Evolutionary conservation across 2,888 invertebrate species (phyloP).

Genomic region (Meganola albula): DNA sequence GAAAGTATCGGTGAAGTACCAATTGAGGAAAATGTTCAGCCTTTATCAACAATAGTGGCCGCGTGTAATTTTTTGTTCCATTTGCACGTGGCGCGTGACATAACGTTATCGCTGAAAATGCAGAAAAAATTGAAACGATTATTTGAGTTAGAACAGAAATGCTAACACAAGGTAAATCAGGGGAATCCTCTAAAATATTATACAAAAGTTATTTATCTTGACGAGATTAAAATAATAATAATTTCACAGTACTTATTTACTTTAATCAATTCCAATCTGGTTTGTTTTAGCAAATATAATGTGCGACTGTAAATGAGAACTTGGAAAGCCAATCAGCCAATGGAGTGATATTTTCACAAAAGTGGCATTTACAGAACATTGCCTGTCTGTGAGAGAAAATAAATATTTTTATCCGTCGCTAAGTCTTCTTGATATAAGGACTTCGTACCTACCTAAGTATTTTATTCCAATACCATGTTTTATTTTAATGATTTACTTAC

Average conservation of each 20-base stretch:
- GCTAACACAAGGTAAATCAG: too few species aligned
- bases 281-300: too few species aligned
- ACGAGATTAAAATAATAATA: too few species aligned
- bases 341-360: slow-evolving; percentile 36
- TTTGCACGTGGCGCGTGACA: slow-evolving; percentile 36
- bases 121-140: too few species aligned
- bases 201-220: too few species aligned
- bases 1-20: slow-evolving; percentile 55
- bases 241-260: too few species aligned
- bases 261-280: too few species aligned
- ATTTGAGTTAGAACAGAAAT: not conserved
- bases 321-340: slow-evolving; percentile 24
- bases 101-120: slow-evolving; percentile 19
- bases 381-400: slow-evolving; percentile 42
- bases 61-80: slow-evolving; percentile 33
- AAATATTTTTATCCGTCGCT: slow-evolving; percentile 21
- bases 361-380: slow-evolving; percentile 50
- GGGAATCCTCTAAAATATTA: too few species aligned
- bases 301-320: slow-evolving; percentile 12
- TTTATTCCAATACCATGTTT: too few species aligned
- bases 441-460: too few species aligned
- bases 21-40: slow-evolving; percentile 48
- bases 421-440: too few species aligned
- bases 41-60: slow-evolving; percentile 36
- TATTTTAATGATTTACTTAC: too few species aligned